Conservation (phyloP, 2,888 invertebrate species). For the Athalia cordata region DNA sequence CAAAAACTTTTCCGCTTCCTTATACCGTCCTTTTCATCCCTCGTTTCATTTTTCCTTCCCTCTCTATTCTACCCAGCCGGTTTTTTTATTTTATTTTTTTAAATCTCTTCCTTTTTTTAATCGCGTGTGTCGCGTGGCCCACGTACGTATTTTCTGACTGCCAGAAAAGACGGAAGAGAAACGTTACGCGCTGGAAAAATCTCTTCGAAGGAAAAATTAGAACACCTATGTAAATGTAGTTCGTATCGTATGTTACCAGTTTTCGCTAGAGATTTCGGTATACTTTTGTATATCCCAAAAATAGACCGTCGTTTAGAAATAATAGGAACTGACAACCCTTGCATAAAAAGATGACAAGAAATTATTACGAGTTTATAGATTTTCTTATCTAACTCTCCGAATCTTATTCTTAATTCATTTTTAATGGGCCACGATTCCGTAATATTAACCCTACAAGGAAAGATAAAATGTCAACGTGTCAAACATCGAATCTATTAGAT, state of each 20-base stretch:
- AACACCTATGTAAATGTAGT: constrained; percentile 7
- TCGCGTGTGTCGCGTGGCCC: constrained; percentile 32
- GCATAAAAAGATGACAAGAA: constrained; percentile 22
- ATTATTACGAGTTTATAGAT: constrained; percentile 27
- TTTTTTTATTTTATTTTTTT: constrained; percentile 7
- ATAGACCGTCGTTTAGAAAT: constrained; percentile 6
- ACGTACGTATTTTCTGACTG: background rate
- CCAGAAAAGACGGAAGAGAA: background rate
- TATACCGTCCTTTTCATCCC: constrained; percentile 2
- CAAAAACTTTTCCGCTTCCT: constrained; percentile 29
- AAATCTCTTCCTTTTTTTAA: background rate
- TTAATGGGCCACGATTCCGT: constrained; percentile 17
- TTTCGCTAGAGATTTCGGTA: background rate
- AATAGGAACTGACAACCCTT: constrained; percentile 10
- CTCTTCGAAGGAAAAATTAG: constrained; percentile 3
- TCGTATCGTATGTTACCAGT: background rate
- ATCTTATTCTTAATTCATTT: background rate
- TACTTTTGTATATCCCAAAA: constrained; percentile 3
- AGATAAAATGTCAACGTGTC: no score
- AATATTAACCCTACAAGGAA: background rate
- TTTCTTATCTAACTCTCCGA: background rate
- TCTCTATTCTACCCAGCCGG: constrained; percentile 8
- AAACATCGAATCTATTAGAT: no score
- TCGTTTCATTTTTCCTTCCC: constrained; percentile 1
- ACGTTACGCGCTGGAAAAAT: no score